Conservation (phyloP, 2,113 vertebrate species). For the Pogonocichla stellata region DNA sequence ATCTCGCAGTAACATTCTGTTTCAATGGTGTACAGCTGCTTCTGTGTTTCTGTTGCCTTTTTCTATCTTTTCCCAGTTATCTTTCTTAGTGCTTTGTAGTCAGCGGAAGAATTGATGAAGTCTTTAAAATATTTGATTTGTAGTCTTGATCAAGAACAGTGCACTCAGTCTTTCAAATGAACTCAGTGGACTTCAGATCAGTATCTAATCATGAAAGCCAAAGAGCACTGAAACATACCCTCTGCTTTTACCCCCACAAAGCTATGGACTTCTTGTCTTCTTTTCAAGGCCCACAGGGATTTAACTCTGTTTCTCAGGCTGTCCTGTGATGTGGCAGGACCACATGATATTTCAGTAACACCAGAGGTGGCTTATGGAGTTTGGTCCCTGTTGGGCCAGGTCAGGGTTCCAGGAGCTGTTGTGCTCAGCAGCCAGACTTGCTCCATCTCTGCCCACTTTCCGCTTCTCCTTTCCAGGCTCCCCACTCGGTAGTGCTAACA, state of each 20-base stretch:
- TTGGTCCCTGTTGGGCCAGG: neutral
- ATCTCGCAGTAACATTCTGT: neutral
- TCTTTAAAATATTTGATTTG: neutral
- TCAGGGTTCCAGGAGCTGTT: neutral
- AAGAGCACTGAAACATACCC: neutral
- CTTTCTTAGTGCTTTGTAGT: neutral
- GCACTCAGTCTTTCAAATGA: neutral
- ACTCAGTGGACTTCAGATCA: neutral
- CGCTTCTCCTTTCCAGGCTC: neutral
- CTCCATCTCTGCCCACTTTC: neutral
- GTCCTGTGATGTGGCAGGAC: neutral
- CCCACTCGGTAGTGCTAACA: accelerated
- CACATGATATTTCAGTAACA: neutral
- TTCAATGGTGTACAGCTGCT: slow-evolving; percentile 22
- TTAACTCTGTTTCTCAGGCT: neutral
- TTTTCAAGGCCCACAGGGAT: neutral
- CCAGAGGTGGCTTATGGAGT: neutral
- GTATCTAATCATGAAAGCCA: neutral
- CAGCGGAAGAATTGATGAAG: neutral
- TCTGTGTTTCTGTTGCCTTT: neutral
- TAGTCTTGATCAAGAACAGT: neutral
- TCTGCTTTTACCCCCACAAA: neutral
- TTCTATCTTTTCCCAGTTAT: neutral
- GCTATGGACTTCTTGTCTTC: neutral
- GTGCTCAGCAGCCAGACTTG: neutral